A percentile compares a stretch with the other conserved stretches of the same genome.
These are phyloP conservation scores for Cichladusa arquata DNA, from an alignment of 2,113 vertebrate species.

Conservation along the genomic window DNA sequence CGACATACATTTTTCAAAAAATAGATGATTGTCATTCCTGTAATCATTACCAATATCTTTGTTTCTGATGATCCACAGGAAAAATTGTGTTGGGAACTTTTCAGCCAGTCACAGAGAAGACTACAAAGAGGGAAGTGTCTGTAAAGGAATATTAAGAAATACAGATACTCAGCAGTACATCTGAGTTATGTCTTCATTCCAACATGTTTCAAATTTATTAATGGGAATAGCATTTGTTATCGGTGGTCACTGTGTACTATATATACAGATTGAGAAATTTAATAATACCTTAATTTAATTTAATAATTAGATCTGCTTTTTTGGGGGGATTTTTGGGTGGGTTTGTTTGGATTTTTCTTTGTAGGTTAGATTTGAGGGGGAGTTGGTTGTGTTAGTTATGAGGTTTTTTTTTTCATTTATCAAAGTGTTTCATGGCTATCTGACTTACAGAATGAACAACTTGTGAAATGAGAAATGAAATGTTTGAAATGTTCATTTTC, in stretches of 20 bases:
- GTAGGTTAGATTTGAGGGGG: rapidly evolving
- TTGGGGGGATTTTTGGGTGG: background rate
- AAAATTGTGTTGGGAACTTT: background rate
- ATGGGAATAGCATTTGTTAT: background rate
- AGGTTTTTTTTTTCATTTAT: background rate
- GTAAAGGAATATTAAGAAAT: background rate
- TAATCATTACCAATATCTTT: background rate
- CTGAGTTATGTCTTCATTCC: background rate
- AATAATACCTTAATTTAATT: too few species aligned
- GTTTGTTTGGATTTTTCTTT: background rate
- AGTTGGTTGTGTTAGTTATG: background rate
- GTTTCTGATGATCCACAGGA: background rate
- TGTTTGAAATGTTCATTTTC: background rate
- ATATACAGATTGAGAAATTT: background rate
- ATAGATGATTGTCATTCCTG: background rate
- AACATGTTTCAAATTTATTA: background rate
- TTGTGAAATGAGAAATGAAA: background rate
- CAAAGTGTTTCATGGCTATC: background rate
- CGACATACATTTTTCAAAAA: background rate
- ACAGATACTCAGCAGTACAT: background rate
- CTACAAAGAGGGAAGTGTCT: background rate
- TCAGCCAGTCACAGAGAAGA: background rate
- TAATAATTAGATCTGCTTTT: background rate
- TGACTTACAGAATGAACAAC: background rate
- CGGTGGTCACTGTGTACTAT: background rate